phyloP scores from a whole-genome alignment of 2,113 vertebrate genomes.

The Cyphomyrus plagiostoma region DNA sequence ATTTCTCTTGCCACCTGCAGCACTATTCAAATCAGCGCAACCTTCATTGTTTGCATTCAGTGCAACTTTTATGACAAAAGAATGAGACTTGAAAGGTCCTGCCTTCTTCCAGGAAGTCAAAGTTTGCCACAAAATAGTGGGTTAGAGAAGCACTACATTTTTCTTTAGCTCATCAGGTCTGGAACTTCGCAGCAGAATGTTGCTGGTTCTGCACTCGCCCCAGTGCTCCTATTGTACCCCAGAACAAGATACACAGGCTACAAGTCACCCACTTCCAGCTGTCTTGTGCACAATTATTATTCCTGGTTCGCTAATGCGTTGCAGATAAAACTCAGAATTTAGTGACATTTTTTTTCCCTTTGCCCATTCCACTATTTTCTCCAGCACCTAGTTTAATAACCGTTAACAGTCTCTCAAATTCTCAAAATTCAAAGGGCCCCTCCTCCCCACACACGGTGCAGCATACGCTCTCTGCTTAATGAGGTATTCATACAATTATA shows the following conservation, averaged over 20 bases:
- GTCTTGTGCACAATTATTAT: background rate
- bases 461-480: background rate
- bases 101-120: background rate
- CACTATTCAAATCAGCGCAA: background rate
- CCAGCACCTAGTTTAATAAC: background rate
- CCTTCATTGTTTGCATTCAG: background rate
- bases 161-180: background rate
- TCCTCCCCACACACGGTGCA: background rate
- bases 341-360: background rate
- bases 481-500: slow-evolving; percentile 7
- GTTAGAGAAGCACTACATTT: background rate
- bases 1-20: background rate
- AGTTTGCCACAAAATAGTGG: background rate
- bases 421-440: background rate
- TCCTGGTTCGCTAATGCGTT: background rate
- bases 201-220: too few species aligned
- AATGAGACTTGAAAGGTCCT: background rate
- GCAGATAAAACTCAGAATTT: background rate
- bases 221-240: background rate
- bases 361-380: background rate
- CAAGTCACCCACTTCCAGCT: background rate
- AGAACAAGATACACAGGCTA: background rate
- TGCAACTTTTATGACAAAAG: background rate
- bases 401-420: background rate
- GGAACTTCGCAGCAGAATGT: background rate